These are phyloP conservation scores for Lates calcarifer DNA, from an alignment of 2,113 vertebrate species.

Conservation along the genomic window DNA sequence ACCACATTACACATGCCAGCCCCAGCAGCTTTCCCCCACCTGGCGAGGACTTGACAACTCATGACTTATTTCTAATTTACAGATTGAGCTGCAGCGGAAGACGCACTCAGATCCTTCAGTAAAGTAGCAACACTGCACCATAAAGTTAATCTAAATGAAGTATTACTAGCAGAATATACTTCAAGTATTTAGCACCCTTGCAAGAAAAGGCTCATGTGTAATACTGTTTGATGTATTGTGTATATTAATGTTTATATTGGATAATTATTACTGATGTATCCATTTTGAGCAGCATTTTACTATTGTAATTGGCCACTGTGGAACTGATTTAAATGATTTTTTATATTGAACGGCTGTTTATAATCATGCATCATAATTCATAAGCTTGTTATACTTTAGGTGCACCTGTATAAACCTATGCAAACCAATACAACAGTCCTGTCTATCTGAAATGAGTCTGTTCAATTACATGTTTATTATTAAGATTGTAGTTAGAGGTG, in stretches of 20 bases:
- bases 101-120: not conserved
- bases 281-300: not conserved
- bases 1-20: slow-evolving; percentile 49
- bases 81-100: slow-evolving; percentile 9
- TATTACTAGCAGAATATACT: no score
- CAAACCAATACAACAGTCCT: no score
- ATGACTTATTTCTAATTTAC: slow-evolving; percentile 53
- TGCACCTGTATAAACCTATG: not conserved
- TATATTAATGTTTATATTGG: not conserved
- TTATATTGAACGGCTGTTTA: not conserved
- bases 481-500: no score
- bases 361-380: no score
- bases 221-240: not conserved
- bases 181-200: not conserved
- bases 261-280: not conserved
- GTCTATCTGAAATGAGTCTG: not conserved
- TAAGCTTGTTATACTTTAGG: not conserved
- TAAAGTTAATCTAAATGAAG: no score
- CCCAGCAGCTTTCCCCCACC: slow-evolving; percentile 58
- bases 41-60: slow-evolving; percentile 55
- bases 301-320: not conserved
- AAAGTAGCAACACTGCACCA: not conserved
- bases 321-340: not conserved
- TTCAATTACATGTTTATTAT: no score
- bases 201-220: not conserved